These are phyloP conservation scores for Zeuzera pyrina DNA, from an alignment of 2,888 invertebrate species.

Conservation along the genomic window DNA sequence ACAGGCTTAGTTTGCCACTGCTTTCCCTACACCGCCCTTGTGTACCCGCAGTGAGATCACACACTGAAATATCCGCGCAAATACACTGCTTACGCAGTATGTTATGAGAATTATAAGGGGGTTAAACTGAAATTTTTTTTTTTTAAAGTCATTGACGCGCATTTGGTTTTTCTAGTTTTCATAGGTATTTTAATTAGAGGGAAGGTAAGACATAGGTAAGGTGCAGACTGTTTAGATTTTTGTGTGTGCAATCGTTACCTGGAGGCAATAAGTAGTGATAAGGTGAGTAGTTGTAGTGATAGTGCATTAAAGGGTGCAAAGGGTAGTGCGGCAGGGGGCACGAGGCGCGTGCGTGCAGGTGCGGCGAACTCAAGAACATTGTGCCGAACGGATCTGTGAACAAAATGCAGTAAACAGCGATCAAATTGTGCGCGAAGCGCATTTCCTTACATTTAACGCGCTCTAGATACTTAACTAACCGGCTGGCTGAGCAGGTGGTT, in stretches of 20 bases:
- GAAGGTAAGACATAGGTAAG: too few relatives aligned
- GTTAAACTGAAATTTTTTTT: too few relatives aligned
- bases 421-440: constrained; percentile 57
- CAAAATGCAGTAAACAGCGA: constrained; percentile 39
- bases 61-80: too few relatives aligned
- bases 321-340: constrained; percentile 67
- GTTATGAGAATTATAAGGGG: too few relatives aligned
- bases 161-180: too few relatives aligned
- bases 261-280: constrained; percentile 64
- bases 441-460: constrained; percentile 62
- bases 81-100: too few relatives aligned
- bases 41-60: too few relatives aligned
- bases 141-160: too few relatives aligned
- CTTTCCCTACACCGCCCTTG: too few relatives aligned
- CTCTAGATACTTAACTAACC: constrained; percentile 72
- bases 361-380: constrained; percentile 56
- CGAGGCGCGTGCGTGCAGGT: constrained; percentile 62
- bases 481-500: constrained; percentile 69
- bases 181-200: too few relatives aligned
- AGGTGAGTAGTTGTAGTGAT: constrained; percentile 63
- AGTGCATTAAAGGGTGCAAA: constrained; percentile 64
- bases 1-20: too few relatives aligned
- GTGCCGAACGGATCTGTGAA: constrained; percentile 65
- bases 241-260: constrained; percentile 48
- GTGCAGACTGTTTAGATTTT: too few relatives aligned